Conservation (phyloP, 2,797 vertebrate species). For the Acestrorhynchus altus region DNA sequence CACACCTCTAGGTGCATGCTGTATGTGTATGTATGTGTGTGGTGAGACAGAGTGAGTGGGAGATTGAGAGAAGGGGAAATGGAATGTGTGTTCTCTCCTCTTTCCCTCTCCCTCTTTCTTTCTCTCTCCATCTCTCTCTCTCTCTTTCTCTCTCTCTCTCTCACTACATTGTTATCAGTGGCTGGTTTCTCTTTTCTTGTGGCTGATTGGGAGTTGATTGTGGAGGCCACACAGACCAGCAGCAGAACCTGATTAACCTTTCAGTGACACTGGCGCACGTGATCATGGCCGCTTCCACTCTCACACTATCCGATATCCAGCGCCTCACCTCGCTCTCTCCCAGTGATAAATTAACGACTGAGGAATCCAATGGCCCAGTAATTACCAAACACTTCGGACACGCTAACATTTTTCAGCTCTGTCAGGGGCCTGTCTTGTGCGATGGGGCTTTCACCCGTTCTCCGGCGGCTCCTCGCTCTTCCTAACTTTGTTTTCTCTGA, state of each 20-base stretch:
- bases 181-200: constrained; percentile 40
- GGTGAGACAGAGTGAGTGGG: not conserved
- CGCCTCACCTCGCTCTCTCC: constrained; percentile 94
- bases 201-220: constrained; percentile 73
- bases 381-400: constrained; percentile 99
- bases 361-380: constrained; percentile 98
- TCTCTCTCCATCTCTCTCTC: not conserved
- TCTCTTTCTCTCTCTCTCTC: not conserved
- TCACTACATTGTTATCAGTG: constrained; percentile 39
- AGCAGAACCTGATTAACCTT: constrained; percentile 98
- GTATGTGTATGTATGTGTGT: constrained; percentile 29
- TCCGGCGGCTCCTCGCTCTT: constrained; percentile 88
- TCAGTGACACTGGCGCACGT: constrained; percentile 90
- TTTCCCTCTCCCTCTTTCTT: not conserved
- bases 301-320: constrained; percentile 85
- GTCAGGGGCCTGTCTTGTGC: constrained; percentile 87
- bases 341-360: constrained; percentile 99
- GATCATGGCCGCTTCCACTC: constrained; percentile 83
- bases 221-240: constrained; percentile 84
- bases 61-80: not conserved
- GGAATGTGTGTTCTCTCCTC: not conserved
- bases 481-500: constrained; percentile 99
- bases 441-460: constrained; percentile 89
- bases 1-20: constrained; percentile 55
- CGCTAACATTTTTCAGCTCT: constrained; percentile 97